Evolutionary conservation across 2,888 invertebrate genomes (phyloP).

Genomic region (Amiota minor): DNA sequence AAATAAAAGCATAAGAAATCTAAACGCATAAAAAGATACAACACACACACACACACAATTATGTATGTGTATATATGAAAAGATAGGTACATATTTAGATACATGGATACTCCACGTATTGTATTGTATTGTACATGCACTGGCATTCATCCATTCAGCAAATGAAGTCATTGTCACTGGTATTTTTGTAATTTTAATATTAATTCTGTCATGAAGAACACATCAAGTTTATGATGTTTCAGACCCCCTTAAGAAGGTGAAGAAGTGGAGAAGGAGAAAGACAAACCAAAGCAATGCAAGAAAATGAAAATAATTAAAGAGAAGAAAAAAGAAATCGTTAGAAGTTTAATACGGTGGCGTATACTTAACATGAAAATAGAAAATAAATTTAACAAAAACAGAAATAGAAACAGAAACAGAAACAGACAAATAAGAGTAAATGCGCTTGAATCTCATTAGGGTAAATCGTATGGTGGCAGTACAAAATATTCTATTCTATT

Average conservation of each 20-base stretch:
- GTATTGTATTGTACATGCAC: no score
- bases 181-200: constrained; percentile 11
- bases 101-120: no score
- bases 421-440: constrained; percentile 3
- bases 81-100: background rate
- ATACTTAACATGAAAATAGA: no score
- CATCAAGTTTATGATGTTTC: background rate
- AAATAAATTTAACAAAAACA: background rate
- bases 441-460: constrained; percentile 19
- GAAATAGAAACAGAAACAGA: background rate
- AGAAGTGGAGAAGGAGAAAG: background rate
- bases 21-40: no score
- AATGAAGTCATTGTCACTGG: constrained; percentile 20
- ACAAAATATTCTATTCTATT: no score
- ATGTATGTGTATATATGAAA: background rate
- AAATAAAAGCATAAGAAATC: no score
- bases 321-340: no score
- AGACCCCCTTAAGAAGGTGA: background rate
- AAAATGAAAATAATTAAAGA: background rate
- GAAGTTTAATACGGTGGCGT: no score
- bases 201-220: constrained; percentile 6
- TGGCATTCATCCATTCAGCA: background rate
- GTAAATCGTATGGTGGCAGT: constrained; percentile 13
- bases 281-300: background rate
- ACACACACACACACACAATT: background rate